Conservation (phyloP, 2,888 invertebrate genomes). For the Rutpela maculata region DNA sequence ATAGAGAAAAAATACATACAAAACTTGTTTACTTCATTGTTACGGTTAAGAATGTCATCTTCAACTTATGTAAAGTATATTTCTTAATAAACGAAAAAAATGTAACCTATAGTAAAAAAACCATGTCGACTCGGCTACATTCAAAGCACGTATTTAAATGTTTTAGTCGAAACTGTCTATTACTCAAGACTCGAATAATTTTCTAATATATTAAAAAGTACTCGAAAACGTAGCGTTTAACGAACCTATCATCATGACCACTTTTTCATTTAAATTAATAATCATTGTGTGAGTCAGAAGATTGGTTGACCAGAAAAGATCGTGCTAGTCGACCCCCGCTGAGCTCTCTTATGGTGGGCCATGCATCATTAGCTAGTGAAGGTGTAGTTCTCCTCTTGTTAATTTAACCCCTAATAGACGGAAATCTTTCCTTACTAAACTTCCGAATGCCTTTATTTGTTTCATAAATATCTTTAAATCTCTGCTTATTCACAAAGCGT, state of each 20-base stretch:
- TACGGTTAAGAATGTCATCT: neutral
- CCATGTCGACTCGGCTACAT: constrained; percentile 1
- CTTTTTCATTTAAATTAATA: constrained; percentile 66
- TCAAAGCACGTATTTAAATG: constrained; percentile 36
- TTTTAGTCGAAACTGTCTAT: constrained; percentile 21
- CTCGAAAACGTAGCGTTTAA: constrained; percentile 55
- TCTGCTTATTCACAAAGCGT: no score
- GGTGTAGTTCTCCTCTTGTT: constrained; percentile 1
- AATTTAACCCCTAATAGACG: constrained; percentile 2
- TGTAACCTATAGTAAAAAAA: neutral
- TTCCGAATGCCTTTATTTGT: no score
- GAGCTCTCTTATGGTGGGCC: constrained; percentile 22
- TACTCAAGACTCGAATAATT: constrained; percentile 21
- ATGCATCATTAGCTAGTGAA: constrained; percentile 28
- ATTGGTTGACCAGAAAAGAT: constrained; percentile 46
- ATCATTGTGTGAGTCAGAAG: constrained; percentile 65
- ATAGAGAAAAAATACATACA: neutral
- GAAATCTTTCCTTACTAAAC: neutral
- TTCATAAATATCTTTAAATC: no score
- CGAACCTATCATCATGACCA: constrained; percentile 60
- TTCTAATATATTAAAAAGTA: constrained; percentile 37
- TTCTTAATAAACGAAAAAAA: constrained; percentile 17
- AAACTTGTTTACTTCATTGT: neutral
- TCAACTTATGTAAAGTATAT: neutral
- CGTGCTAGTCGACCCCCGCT: constrained; percentile 26